Percentiles rank a stretch among this genome's conserved stretches.
Evolutionary conservation across 2,797 vertebrate species (phyloP).

Genomic region (Falco columbarius): DNA sequence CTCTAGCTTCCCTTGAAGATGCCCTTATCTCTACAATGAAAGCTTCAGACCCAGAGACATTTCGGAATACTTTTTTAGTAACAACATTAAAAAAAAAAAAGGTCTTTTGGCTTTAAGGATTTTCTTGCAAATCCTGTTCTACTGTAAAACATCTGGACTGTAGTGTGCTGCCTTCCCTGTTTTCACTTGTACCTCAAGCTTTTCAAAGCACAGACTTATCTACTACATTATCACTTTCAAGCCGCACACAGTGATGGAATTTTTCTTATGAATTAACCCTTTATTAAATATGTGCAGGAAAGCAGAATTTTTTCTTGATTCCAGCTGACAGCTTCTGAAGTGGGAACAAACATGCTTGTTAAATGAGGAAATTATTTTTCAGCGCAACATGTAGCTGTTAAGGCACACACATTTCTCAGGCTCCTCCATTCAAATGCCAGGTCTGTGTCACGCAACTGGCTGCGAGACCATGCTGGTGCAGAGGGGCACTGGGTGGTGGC

Average conservation of each 20-base stretch:
- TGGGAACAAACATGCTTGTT: neutral
- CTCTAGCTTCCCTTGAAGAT: slow-evolving; percentile 4
- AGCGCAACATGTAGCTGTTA: neutral
- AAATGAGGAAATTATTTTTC: neutral
- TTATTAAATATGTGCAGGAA: neutral
- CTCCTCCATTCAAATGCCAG: neutral
- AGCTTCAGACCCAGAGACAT: slow-evolving; percentile 3
- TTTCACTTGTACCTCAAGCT: slow-evolving; percentile 7
- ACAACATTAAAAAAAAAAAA: neutral
- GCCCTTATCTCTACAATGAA: neutral
- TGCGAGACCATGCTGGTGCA: neutral
- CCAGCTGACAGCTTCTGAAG: neutral
- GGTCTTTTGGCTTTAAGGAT: neutral
- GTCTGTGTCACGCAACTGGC: neutral
- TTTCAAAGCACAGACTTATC: slow-evolving; percentile 21
- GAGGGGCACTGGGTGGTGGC: neutral
- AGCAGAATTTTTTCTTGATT: neutral
- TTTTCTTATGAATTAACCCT: slow-evolving; percentile 7
- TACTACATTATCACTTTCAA: slow-evolving; percentile 35
- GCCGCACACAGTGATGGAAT: neutral
- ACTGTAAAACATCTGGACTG: slow-evolving; percentile 7
- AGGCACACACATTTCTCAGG: neutral
- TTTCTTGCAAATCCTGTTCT: neutral
- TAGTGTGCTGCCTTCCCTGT: neutral
- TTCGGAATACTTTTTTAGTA: slow-evolving; percentile 2